Conservation (phyloP, 1,140 invertebrate genomes). For the Cherax destructor region DNA sequence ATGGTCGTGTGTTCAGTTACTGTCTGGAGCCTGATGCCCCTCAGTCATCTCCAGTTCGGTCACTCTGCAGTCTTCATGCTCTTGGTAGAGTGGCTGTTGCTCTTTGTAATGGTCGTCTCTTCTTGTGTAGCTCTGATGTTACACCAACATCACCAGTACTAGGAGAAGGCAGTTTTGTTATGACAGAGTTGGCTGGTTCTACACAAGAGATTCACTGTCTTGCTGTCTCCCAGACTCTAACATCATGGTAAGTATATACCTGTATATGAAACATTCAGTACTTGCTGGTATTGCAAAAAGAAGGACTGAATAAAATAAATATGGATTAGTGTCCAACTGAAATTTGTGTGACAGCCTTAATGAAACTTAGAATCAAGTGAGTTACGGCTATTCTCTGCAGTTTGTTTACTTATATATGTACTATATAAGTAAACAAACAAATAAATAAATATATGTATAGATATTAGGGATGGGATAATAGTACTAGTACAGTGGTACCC, state of each 20-base stretch:
- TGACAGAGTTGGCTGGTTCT: conserved; percentile 82
- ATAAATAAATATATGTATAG: no score
- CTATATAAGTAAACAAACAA: no score
- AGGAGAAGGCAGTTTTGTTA: conserved; percentile 84
- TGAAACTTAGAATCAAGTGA: no score
- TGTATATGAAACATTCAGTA: no score
- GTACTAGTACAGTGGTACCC: no score
- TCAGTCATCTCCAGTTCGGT: conserved; percentile 79
- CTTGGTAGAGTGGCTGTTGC: conserved; percentile 84
- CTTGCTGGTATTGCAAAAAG: no score
- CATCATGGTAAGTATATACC: conserved; percentile 52
- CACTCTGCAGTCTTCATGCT: conserved; percentile 81
- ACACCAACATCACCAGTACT: conserved; percentile 80
- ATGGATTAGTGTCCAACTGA: no score
- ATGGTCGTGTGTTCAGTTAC: conserved; percentile 78
- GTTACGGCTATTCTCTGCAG: no score
- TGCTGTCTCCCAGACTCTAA: conserved; percentile 50
- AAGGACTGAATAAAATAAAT: no score
- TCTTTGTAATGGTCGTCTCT: conserved; percentile 84
- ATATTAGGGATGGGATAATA: no score
- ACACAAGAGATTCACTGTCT: conserved; percentile 67
- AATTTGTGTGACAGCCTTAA: no score
- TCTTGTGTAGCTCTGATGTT: conserved; percentile 82
- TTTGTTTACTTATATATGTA: no score
- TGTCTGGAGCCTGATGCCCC: conserved; percentile 77